Conservation (phyloP, 2,797 vertebrate genomes). For the Lepus townsendii region DNA sequence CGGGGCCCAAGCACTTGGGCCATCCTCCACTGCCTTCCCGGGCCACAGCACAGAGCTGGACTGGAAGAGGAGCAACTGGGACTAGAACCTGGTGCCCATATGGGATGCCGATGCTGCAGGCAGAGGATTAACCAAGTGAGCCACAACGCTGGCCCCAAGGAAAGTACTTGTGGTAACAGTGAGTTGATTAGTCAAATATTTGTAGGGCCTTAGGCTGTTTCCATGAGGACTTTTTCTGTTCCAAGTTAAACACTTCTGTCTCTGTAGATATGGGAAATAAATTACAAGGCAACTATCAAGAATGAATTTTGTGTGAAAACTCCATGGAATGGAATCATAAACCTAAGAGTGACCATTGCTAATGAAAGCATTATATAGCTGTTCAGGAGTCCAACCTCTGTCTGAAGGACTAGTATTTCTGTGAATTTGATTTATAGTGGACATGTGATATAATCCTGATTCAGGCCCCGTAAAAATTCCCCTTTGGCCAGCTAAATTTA, state of each 20-base stretch:
- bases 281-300: not conserved
- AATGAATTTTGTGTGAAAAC: constrained; percentile 21
- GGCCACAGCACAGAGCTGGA: no score
- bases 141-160: no score
- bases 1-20: no score
- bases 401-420: constrained; percentile 13
- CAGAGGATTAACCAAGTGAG: not conserved
- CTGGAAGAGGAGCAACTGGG: no score
- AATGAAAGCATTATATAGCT: not conserved
- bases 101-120: no score
- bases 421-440: constrained; percentile 7
- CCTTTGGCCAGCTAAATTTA: constrained; percentile 1
- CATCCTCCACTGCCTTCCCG: no score
- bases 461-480: not conserved
- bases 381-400: not conserved
- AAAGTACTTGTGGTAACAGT: constrained; percentile 12
- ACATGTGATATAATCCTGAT: not conserved
- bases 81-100: no score
- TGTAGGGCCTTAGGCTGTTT: constrained; percentile 7
- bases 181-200: constrained; percentile 22
- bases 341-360: not conserved
- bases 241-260: constrained; percentile 26
- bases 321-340: not conserved
- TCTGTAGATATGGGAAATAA: not conserved
- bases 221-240: not conserved